Percentiles rank a stretch among this genome's conserved stretches.
phyloP scores from a whole-genome alignment of 2,113 vertebrate species.

The Gavia stellata region DNA sequence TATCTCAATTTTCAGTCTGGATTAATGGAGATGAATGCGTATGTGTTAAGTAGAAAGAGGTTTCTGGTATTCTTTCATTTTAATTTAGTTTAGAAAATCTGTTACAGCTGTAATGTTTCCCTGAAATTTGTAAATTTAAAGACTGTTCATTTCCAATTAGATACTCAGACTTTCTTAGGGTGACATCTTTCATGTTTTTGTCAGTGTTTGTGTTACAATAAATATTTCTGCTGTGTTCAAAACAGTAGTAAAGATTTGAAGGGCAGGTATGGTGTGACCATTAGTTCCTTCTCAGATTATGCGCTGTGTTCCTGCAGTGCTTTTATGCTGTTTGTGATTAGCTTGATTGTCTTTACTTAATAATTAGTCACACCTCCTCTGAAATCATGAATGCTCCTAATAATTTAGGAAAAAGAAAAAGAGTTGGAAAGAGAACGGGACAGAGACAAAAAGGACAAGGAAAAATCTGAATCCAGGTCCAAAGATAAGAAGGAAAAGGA shows the following conservation, averaged over 20 bases:
- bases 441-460: constrained; percentile 89
- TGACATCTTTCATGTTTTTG: background rate
- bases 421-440: constrained; percentile 93
- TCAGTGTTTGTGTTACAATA: background rate
- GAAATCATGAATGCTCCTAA: constrained; percentile 10
- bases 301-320: background rate
- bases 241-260: background rate
- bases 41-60: background rate
- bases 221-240: background rate
- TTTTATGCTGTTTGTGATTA: background rate
- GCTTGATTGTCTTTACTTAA: background rate
- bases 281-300: background rate
- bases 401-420: constrained; percentile 91
- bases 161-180: background rate
- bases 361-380: background rate
- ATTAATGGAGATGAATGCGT: background rate
- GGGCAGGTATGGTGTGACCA: background rate
- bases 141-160: background rate
- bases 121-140: background rate
- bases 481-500: constrained; percentile 95
- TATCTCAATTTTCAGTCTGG: background rate
- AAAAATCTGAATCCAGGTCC: constrained; percentile 86
- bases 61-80: background rate
- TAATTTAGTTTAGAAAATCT: background rate
- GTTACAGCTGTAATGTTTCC: background rate